Conservation (phyloP, 2,888 invertebrate species). For the Digitonthophagus gazella region DNA sequence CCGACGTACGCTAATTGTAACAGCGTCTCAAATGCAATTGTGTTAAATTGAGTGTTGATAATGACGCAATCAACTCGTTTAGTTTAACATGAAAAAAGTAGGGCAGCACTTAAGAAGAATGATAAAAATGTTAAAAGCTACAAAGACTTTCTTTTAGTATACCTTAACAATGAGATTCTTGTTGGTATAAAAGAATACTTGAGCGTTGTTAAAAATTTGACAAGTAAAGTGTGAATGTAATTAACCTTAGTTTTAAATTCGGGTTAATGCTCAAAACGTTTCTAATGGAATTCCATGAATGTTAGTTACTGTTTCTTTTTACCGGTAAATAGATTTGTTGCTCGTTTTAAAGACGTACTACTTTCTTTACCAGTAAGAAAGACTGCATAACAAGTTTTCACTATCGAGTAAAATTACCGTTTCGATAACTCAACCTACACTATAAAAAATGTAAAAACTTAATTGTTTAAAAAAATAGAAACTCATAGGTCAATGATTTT, state of each 20-base stretch:
- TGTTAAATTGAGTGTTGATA: not conserved
- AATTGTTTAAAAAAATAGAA: not conserved
- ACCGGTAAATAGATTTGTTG: not conserved
- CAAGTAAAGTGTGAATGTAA: too few species aligned
- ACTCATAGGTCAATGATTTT: not conserved
- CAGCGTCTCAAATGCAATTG: too few species aligned
- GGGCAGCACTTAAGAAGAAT: not conserved
- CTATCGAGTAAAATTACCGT: too few species aligned
- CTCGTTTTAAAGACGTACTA: not conserved
- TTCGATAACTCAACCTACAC: too few species aligned
- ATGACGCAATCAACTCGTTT: not conserved
- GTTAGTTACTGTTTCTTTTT: not conserved
- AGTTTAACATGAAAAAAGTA: not conserved
- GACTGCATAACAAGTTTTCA: not conserved
- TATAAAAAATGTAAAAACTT: not conserved
- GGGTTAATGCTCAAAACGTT: not conserved
- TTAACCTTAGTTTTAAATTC: not conserved
- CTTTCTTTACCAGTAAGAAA: not conserved
- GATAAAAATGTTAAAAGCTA: not conserved
- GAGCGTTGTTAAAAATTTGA: too few species aligned
- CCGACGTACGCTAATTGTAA: too few species aligned
- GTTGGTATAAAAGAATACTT: too few species aligned
- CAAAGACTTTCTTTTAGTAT: too few species aligned
- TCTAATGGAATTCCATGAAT: not conserved
- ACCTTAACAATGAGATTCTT: too few species aligned